phyloP scores from a whole-genome alignment of 2,113 vertebrate genomes.

The Hystrix brachyura region DNA sequence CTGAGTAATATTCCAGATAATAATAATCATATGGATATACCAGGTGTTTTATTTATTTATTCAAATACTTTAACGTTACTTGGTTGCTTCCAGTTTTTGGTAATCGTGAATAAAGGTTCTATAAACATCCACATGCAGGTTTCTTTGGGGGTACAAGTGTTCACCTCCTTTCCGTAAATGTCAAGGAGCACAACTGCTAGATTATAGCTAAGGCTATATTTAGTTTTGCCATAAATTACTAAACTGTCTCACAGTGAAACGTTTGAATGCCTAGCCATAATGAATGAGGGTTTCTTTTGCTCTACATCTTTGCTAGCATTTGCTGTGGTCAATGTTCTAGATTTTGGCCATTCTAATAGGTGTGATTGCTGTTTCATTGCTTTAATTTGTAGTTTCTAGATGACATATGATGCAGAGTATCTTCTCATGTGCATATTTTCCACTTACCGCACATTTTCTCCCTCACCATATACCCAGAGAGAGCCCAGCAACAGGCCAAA shows the following conservation, averaged over 20 bases:
- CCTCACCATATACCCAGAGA: background rate
- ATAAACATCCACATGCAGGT: background rate
- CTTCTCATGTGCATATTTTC: background rate
- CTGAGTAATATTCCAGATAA: background rate
- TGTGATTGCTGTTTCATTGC: background rate
- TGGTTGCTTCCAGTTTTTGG: background rate
- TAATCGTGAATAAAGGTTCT: background rate
- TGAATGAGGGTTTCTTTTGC: background rate
- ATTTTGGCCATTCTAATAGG: background rate
- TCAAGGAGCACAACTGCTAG: background rate
- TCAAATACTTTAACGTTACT: background rate
- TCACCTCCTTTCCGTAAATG: constrained; percentile 19
- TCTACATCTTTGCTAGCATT: background rate
- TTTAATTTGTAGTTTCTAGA: background rate
- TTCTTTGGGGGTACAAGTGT: background rate
- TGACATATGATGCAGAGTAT: background rate
- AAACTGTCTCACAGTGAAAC: background rate
- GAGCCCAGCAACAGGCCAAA: background rate
- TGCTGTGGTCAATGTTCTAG: background rate
- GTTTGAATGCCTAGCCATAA: background rate
- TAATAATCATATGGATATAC: background rate
- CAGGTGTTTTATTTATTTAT: background rate
- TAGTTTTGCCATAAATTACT: background rate
- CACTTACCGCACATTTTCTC: background rate
- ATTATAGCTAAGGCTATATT: background rate